These are phyloP conservation scores for Protobothrops flavoviridis DNA, from an alignment of 2,113 vertebrate genomes.

Conservation along the genomic window DNA sequence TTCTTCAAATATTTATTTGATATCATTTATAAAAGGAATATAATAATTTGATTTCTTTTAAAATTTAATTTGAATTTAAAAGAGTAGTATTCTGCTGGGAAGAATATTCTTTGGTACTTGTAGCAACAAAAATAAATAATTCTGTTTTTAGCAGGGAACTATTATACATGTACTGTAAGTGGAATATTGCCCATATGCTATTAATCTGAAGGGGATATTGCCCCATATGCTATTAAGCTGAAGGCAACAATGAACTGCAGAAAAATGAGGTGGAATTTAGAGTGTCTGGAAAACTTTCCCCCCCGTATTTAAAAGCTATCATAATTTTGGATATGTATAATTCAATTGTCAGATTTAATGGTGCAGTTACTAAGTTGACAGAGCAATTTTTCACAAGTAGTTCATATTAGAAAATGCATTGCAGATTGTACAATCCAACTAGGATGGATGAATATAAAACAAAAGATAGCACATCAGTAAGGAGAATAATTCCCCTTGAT, in stretches of 20 bases:
- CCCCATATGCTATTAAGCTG: slow-evolving; percentile 35
- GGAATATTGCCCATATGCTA: slow-evolving; percentile 26
- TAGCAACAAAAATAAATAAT: neutral
- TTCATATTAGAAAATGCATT: neutral
- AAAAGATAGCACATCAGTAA: neutral
- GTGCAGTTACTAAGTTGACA: neutral
- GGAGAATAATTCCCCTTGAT: neutral
- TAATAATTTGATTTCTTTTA: neutral
- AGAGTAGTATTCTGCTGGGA: neutral
- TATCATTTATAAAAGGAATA: neutral
- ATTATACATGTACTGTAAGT: slow-evolving; percentile 23
- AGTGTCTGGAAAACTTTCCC: neutral
- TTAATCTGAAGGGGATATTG: slow-evolving; percentile 12
- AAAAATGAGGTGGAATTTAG: slow-evolving; percentile 8
- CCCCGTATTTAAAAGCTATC: neutral
- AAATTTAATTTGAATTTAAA: neutral
- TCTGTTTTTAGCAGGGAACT: neutral
- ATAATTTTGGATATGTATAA: neutral
- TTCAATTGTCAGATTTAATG: slow-evolving; percentile 10
- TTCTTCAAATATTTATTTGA: neutral
- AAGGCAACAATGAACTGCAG: slow-evolving; percentile 43
- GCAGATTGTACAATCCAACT: neutral
- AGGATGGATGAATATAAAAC: neutral
- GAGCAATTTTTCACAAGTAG: neutral
- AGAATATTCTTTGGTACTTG: neutral